These are phyloP conservation scores for Criorhina ranunculi DNA, from an alignment of 2,888 invertebrate species.

Conservation along the genomic window DNA sequence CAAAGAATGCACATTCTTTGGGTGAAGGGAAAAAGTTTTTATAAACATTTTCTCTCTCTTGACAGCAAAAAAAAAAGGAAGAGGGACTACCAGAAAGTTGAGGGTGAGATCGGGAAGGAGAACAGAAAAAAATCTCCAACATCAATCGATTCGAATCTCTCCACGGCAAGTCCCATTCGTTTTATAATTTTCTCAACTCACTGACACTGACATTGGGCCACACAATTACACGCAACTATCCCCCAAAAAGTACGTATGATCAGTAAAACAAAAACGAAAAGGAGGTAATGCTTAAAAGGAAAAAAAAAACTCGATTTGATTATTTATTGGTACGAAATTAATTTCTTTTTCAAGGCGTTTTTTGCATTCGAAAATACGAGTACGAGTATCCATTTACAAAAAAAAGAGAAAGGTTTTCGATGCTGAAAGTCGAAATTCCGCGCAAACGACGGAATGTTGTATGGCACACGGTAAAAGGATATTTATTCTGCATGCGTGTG, in stretches of 20 bases:
- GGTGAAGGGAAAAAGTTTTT: constrained; percentile 36
- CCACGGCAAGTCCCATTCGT: constrained; percentile 26
- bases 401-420: constrained; percentile 66
- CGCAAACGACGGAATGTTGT: constrained; percentile 7
- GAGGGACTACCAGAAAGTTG: not conserved
- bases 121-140: not conserved
- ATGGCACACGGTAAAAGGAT: constrained; percentile 44
- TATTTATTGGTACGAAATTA: constrained; percentile 67
- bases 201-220: constrained; percentile 68
- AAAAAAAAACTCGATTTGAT: constrained; percentile 58
- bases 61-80: too few species aligned
- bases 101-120: constrained; percentile 6
- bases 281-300: not conserved
- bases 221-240: not conserved
- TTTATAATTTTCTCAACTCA: constrained; percentile 28
- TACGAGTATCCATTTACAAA: not conserved
- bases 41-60: constrained; percentile 60
- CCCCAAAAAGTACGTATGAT: not conserved
- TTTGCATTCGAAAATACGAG: constrained; percentile 42
- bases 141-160: constrained; percentile 36
- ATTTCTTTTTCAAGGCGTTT: constrained; percentile 53
- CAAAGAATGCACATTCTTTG: constrained; percentile 63
- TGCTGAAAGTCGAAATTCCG: constrained; percentile 54
- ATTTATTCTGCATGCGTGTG: constrained; percentile 43
- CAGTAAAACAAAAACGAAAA: not conserved